Conservation (phyloP, 2,113 vertebrate genomes). For the Himantopus leucocephalus region DNA sequence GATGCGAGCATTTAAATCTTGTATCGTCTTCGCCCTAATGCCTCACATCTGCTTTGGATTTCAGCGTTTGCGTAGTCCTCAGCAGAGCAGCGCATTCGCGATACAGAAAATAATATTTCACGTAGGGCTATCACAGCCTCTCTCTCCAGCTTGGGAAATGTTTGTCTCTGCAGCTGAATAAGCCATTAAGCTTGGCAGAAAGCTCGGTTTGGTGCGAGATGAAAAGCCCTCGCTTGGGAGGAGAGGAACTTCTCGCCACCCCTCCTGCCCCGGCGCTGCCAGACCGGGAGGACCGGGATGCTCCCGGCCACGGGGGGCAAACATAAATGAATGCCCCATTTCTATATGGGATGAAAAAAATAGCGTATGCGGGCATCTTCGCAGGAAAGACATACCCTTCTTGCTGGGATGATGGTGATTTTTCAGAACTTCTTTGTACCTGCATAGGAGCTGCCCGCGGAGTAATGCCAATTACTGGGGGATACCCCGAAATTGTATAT, state of each 20-base stretch:
- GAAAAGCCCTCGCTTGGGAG: background rate
- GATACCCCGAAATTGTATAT: too few species aligned
- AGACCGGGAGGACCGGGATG: background rate
- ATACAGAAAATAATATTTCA: background rate
- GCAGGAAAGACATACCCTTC: background rate
- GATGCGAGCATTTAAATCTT: background rate
- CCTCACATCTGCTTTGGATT: background rate
- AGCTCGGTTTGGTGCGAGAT: background rate
- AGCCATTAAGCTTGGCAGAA: background rate
- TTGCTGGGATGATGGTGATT: background rate
- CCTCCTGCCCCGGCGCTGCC: background rate
- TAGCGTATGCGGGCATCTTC: rapidly evolving
- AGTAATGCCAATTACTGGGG: background rate
- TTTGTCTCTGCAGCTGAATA: background rate
- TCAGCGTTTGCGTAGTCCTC: background rate
- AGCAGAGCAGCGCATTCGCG: background rate
- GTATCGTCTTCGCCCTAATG: background rate
- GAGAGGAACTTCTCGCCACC: background rate
- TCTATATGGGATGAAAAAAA: background rate
- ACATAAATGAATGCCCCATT: background rate
- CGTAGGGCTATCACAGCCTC: background rate
- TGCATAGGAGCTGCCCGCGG: background rate
- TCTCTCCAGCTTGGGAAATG: background rate
- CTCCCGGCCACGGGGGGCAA: background rate
- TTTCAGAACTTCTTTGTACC: background rate